Percentiles rank a stretch among this genome's conserved stretches.
Evolutionary conservation across 2,113 vertebrate species (phyloP).

Genomic region (Thinocorus orbignyianus): DNA sequence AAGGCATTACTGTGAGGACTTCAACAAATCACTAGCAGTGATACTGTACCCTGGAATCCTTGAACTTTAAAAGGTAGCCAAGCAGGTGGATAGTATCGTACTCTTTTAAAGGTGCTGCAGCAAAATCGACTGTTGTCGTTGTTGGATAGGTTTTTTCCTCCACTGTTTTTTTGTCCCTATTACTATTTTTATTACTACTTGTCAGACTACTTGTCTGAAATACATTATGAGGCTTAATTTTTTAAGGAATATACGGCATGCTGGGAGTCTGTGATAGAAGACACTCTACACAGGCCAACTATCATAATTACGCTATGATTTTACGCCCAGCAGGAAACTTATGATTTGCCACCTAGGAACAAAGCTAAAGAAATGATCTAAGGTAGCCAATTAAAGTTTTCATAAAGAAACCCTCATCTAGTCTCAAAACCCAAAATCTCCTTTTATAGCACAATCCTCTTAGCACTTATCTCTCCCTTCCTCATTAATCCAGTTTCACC

Average conservation of each 20-base stretch:
- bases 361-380: conserved; percentile 65
- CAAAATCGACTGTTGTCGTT: conserved; percentile 9
- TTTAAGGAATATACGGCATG: conserved; percentile 27
- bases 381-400: conserved; percentile 70
- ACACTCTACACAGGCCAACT: conserved; percentile 42
- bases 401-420: conserved; percentile 55
- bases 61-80: background rate
- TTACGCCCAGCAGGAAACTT: conserved; percentile 53
- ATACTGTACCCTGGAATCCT: background rate
- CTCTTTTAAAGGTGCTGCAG: conserved; percentile 11
- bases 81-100: background rate
- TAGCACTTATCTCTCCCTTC: conserved; percentile 62
- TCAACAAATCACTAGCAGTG: background rate
- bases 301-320: conserved; percentile 58
- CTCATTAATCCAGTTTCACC: conserved; percentile 65
- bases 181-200: conserved; percentile 57
- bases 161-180: background rate
- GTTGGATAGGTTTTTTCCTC: background rate
- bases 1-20: background rate
- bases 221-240: conserved; percentile 28
- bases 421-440: conserved; percentile 58
- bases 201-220: conserved; percentile 57
- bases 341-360: conserved; percentile 65
- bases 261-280: conserved; percentile 46
- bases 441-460: conserved; percentile 60